Base-by-base conservation (phyloP, 1,140 invertebrate species). In the Pseudobourletiella spinata region DNA sequence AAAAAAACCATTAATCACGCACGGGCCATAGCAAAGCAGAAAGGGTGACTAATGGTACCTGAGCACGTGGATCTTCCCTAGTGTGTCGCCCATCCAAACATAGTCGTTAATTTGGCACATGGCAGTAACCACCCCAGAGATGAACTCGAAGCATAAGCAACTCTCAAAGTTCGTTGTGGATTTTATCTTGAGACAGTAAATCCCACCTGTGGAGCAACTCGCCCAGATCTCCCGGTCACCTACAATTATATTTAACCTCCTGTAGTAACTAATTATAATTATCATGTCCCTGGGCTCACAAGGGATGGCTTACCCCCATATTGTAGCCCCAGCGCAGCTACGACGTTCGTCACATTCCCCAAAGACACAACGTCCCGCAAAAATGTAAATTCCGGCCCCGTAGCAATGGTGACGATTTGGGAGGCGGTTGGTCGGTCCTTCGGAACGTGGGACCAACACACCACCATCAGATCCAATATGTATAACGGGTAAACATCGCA, bases 401-500 rank as follows among this genome's bases (percentile, higher is more conserved):
- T 86, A 0, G 87, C 86, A 51, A 97, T 91, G 0, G 87, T 88
- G 15, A 96, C 89, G 35, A 98, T 88, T 74, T 96, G 90, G 72
- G 89, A 90, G 0, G 94, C 91, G 0, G 90, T 89, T 0, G 95
- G 95, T 30, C 95, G 80, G 71, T 88, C 82, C 65, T 84, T 83
- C 0, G 93, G 88, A 70, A 87, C 84, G 66, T 94, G 89, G 2
- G 87, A 83, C 95, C 95, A 99, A 72, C 93, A 97, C 1, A 91
- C 80, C 0, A 91, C 89, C 93, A 98, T 98, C 16, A 95, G 77
- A 77, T 98, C 95, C 57, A 98, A 77, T 68, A 95, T 84, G 73
- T 91, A 90, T 65, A 86, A 87, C 0, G 95, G 94, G 78, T 91
- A 92, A 59, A 86, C 77, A 32, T 65, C 39, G 76, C 73, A 61